These are phyloP conservation scores for Prunella fulvescens DNA, from an alignment of 2,113 vertebrate genomes.

Conservation along the genomic window DNA sequence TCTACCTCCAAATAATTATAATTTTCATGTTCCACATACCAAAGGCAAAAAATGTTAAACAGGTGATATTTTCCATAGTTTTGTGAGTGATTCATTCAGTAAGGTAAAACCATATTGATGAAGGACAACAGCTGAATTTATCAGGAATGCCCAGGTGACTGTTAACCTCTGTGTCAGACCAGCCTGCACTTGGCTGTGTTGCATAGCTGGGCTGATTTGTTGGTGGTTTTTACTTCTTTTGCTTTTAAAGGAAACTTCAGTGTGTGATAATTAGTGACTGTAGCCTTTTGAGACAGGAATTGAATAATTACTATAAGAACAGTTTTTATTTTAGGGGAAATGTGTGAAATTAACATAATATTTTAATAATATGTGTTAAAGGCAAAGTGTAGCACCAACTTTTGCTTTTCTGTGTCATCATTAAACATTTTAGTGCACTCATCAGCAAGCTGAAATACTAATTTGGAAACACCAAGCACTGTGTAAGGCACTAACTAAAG, in stretches of 20 bases:
- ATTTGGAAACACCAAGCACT: neutral
- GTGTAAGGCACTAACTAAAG: neutral
- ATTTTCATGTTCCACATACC: neutral
- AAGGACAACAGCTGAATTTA: neutral
- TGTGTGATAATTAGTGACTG: neutral
- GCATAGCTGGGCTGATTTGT: neutral
- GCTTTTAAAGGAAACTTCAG: neutral
- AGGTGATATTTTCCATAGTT: neutral
- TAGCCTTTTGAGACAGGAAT: neutral
- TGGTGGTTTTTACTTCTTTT: neutral
- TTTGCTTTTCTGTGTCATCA: neutral
- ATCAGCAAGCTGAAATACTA: neutral
- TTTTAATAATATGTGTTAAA: neutral
- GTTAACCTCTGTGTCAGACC: neutral
- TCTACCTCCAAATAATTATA: neutral
- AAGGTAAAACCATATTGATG: neutral
- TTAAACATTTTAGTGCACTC: neutral
- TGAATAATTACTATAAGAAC: neutral
- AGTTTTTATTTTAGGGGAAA: neutral
- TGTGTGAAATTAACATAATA: neutral
- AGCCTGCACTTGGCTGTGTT: neutral
- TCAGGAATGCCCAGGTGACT: neutral
- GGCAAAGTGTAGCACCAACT: neutral
- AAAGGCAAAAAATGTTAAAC: neutral
- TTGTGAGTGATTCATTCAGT: neutral